Base-by-base conservation (phyloP, 2,113 vertebrate genomes). In the Cheilinus undulatus region DNA sequence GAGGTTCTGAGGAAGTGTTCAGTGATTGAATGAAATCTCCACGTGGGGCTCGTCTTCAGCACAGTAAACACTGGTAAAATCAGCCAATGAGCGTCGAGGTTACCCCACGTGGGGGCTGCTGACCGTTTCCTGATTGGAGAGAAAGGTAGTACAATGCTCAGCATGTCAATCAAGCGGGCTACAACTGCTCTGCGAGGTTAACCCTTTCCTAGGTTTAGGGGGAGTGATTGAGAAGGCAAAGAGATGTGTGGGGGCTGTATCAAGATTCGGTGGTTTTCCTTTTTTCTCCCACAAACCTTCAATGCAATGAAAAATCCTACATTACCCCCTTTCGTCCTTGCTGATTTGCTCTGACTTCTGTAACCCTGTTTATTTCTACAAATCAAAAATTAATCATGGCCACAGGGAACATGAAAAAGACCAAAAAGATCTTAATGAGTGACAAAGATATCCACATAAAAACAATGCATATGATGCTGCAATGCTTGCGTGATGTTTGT, bases 1-100 rank as follows among this genome's bases (percentile, higher is more conserved):
- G 51, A 64, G 72, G 24, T 80, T 87, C 82, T 42, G 57, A 63
- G 63, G 82, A 91, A 90, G 83, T 90, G 86, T 92, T 93, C 83
- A 80, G 82, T 84, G 93, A 93, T 93, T 94, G 94, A 95, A 94
- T 93, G 92, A 94, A 91, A 89, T 88, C 91, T 95, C 94, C 94
- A 95, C 94, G 94, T 94, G 94, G 94, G 94, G 92, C 88, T 93
- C 89, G 82, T 86, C 87, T 84, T 83, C 83, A 75, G 78, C 88
- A 90, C 90, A 69, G 91, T 93, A 92, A 93, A 92, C 92, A 85
- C 74, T 83, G 85, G 69, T 58, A 28, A 53, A 59, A 30, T 0
- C 1, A 81, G 62, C 94, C 94, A 94, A 95, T 95, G 69, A 28
- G 46, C 2, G 2, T 1, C 0, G 46, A 52, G 78, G 7, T 12